phyloP scores from a whole-genome alignment of 1,140 invertebrate genomes.

The Drusus annulatus region DNA sequence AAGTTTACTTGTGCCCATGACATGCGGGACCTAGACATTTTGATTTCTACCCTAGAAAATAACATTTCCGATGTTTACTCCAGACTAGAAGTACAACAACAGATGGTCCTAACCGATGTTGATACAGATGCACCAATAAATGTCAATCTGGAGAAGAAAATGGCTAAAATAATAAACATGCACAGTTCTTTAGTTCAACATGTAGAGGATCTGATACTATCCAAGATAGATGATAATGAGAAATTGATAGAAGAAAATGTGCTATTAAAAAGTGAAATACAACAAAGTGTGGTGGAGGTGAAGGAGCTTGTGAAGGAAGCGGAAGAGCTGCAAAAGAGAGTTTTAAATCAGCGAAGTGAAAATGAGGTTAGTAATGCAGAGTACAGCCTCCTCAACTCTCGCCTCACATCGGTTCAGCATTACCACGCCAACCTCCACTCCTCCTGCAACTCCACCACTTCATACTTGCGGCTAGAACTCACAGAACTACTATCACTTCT shows the following conservation, averaged over 20 bases:
- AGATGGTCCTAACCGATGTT: too few relatives aligned
- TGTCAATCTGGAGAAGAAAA: constrained; percentile 11
- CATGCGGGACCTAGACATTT: not conserved
- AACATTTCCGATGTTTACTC: constrained; percentile 12
- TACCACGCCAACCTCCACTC: constrained; percentile 45
- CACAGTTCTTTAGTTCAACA: constrained; percentile 38
- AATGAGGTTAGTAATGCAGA: constrained; percentile 45
- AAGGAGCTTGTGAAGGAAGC: constrained; percentile 26
- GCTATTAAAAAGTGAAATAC: constrained; percentile 42
- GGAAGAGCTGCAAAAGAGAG: constrained; percentile 48
- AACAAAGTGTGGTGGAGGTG: constrained; percentile 23
- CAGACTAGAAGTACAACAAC: too few relatives aligned
- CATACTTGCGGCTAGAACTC: constrained; percentile 40
- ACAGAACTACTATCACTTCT: constrained; percentile 40
- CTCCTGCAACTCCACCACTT: constrained; percentile 39
- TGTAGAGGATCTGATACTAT: constrained; percentile 27
- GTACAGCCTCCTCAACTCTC: constrained; percentile 47
- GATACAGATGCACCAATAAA: not conserved
- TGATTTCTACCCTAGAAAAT: constrained; percentile 7
- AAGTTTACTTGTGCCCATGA: not conserved
- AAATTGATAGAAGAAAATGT: constrained; percentile 42
- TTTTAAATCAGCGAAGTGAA: constrained; percentile 32
- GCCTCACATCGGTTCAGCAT: constrained; percentile 41
- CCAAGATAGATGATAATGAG: not conserved
- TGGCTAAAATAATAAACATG: constrained; percentile 1